Evolutionary conservation across 2,113 vertebrate genomes (phyloP).

Genomic region (Urocitellus parryii): DNA sequence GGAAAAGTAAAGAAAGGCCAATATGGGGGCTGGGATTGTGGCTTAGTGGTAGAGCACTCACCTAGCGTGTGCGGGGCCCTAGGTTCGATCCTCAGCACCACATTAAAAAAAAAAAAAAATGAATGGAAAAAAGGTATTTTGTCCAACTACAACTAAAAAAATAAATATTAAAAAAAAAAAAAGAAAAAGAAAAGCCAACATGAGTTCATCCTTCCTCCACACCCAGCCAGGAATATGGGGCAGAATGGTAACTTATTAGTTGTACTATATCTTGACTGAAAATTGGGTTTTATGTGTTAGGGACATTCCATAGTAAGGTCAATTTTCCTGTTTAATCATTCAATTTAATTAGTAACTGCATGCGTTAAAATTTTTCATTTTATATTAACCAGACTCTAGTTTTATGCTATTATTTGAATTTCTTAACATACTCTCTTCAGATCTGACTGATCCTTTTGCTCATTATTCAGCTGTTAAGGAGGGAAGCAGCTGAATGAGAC

Average conservation of each 20-base stretch:
- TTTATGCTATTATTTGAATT: constrained; percentile 25
- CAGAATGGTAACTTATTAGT: not conserved
- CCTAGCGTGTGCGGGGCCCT: too few relatives aligned
- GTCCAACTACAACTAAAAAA: too few relatives aligned
- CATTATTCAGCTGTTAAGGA: not conserved
- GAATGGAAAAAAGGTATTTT: too few relatives aligned
- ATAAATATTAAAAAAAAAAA: too few relatives aligned
- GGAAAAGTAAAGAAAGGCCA: not conserved
- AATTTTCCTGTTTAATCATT: constrained; percentile 20
- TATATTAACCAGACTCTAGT: not conserved
- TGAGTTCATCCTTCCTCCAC: not conserved
- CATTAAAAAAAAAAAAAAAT: too few relatives aligned
- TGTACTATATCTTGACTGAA: not conserved
- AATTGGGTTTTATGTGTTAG: not conserved
- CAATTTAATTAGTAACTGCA: constrained; percentile 5
- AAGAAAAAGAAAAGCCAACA: not conserved
- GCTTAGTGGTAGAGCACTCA: too few relatives aligned
- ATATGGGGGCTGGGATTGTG: too few relatives aligned
- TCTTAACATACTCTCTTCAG: constrained; percentile 20
- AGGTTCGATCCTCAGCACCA: too few relatives aligned
- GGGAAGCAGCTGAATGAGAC: not conserved
- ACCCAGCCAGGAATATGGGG: not conserved
- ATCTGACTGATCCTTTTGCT: not conserved
- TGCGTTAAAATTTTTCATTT: constrained; percentile 35
- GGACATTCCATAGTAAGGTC: not conserved